phyloP scores from a whole-genome alignment of 2,797 vertebrate genomes.

The Vireo griseus region DNA sequence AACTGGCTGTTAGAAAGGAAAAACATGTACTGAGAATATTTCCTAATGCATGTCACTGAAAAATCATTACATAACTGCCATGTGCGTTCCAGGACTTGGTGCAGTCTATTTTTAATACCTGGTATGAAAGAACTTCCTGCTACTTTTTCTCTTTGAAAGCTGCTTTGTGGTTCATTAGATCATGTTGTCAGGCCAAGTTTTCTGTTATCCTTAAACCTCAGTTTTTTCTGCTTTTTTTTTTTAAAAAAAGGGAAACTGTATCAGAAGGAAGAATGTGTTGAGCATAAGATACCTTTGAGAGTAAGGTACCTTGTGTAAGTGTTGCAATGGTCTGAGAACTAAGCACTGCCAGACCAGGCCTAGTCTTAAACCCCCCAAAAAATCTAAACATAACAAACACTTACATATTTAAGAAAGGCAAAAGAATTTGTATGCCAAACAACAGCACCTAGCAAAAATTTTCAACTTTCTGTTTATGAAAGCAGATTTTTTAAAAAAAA shows the following conservation, averaged over 20 bases:
- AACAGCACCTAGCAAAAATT: background rate
- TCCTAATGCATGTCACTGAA: constrained; percentile 37
- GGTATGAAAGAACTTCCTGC: constrained; percentile 57
- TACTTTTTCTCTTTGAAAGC: constrained; percentile 56
- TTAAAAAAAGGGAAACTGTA: background rate
- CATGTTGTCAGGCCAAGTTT: background rate
- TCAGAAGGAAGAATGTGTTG: background rate
- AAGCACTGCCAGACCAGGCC: background rate
- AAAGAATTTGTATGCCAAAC: background rate
- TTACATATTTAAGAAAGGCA: background rate
- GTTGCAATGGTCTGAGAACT: background rate
- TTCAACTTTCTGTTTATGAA: background rate
- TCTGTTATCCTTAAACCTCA: background rate
- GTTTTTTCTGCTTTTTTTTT: background rate
- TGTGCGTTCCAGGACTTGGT: constrained; percentile 49
- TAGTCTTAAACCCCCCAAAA: background rate
- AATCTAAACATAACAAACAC: background rate
- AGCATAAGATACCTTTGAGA: background rate
- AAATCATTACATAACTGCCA: constrained; percentile 38
- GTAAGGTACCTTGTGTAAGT: background rate
- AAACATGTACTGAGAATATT: constrained; percentile 39
- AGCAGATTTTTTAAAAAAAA: background rate
- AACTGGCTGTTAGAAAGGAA: constrained; percentile 10
- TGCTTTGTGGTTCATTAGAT: constrained; percentile 14
- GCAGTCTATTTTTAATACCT: constrained; percentile 61